phyloP scores from a whole-genome alignment of 2,113 vertebrate species.

The Promerops cafer region DNA sequence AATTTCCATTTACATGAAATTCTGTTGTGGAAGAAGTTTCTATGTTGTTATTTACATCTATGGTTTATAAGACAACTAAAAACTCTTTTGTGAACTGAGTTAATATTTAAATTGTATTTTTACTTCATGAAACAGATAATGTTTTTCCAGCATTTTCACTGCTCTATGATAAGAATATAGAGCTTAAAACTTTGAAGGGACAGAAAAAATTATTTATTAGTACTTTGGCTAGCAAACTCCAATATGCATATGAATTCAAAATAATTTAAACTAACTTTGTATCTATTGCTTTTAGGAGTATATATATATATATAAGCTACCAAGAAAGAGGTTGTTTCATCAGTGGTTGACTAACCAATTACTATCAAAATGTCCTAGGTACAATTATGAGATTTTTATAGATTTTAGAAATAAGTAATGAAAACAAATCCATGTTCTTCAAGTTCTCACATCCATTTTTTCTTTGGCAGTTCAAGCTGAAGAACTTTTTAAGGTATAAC shows the following conservation, averaged over 20 bases:
- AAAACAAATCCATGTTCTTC: not conserved
- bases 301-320: not conserved
- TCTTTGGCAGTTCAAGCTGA: not conserved
- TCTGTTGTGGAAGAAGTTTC: not conserved
- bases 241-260: not conserved
- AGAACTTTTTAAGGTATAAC: not conserved
- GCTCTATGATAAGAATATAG: not conserved
- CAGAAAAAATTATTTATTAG: not conserved
- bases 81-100: not conserved
- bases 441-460: not conserved
- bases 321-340: not conserved
- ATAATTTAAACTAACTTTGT: not conserved
- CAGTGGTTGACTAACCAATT: not conserved
- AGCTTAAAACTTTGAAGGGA: not conserved
- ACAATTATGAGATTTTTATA: not conserved
- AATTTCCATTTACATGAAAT: not conserved
- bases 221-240: not conserved
- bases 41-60: not conserved
- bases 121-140: not conserved
- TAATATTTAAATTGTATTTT: not conserved
- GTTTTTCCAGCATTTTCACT: not conserved
- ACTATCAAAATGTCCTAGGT: not conserved
- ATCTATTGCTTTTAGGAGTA: not conserved
- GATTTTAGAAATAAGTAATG: not conserved
- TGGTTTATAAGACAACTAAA: not conserved